Percentiles rank a stretch among this genome's conserved stretches.
Conservation (phyloP, 2,113 vertebrate species). For the Macroglossus sobrinus region DNA sequence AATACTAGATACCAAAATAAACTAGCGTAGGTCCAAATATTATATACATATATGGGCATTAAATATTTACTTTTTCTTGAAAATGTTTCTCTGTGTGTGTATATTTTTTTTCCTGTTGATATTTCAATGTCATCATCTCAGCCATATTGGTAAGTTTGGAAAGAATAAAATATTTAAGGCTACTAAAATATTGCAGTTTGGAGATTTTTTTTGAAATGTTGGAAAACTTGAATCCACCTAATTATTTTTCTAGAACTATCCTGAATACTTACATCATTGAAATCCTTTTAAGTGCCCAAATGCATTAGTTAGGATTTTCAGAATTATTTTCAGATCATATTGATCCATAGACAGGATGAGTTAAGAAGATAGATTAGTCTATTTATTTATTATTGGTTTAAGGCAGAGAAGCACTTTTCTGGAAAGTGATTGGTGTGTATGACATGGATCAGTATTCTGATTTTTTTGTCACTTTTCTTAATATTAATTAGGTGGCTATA, state of each 20-base stretch:
- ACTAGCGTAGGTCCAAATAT: background rate
- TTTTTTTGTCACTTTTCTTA: background rate
- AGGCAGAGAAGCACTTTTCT: background rate
- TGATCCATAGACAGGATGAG: background rate
- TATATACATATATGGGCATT: background rate
- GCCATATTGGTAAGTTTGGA: background rate
- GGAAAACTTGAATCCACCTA: background rate
- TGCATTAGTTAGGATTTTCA: background rate
- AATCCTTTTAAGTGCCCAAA: background rate
- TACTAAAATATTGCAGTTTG: background rate
- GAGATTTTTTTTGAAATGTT: slow-evolving; percentile 16
- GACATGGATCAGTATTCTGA: background rate
- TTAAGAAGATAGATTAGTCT: background rate
- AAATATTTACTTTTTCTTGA: background rate
- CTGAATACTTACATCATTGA: background rate
- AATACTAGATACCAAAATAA: background rate
- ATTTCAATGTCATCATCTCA: background rate
- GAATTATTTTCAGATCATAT: background rate
- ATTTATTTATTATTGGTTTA: background rate
- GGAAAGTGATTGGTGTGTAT: background rate
- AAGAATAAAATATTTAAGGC: slow-evolving; percentile 20
- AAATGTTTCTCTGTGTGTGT: background rate
- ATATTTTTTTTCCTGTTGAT: background rate
- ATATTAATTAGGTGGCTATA: background rate
- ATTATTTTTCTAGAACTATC: background rate